A percentile compares a stretch with the other conserved stretches of the same genome.
Evolutionary conservation across 2,888 invertebrate species (phyloP).

Genomic region (Didymodactylos carnosus): DNA sequence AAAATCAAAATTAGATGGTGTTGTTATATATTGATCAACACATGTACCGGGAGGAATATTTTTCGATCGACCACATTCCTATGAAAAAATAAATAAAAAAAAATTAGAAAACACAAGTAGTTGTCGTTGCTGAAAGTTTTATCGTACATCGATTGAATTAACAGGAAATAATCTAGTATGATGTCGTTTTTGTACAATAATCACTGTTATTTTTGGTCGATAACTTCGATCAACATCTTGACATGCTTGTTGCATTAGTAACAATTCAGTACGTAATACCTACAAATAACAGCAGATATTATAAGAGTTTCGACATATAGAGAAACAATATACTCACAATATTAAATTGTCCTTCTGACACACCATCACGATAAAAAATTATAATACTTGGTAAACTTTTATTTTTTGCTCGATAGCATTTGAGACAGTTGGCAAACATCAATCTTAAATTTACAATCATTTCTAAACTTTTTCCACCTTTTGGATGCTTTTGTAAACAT

Average conservation of each 20-base stretch:
- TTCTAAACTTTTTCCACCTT: not conserved
- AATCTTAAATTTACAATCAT: constrained; percentile 8
- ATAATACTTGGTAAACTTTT: constrained; percentile 1
- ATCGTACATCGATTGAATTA: constrained; percentile 1
- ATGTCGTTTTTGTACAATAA: constrained; percentile 10
- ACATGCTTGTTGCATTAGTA: constrained; percentile 6
- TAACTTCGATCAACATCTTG: not conserved
- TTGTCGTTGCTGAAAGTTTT: not conserved
- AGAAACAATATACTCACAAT: not conserved
- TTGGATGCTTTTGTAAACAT: not conserved
- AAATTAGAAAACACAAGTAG: not conserved
- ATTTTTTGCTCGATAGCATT: not conserved
- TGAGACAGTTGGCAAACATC: not conserved
- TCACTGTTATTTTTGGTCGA: constrained; percentile 3
- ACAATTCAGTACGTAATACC: constrained; percentile 4
- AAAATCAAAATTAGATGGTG: constrained; percentile 2
- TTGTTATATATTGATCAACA: constrained; percentile 6
- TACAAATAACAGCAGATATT: not conserved
- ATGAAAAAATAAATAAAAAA: not conserved
- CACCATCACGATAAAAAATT: constrained; percentile 9
- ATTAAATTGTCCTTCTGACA: constrained; percentile 9
- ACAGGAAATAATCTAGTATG: constrained; percentile 7
- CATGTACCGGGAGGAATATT: constrained; percentile 9
- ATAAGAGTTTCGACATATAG: not conserved
- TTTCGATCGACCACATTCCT: not conserved